Conservation (phyloP, 2,797 vertebrate genomes). For the Threskiornis aethiopicus region DNA sequence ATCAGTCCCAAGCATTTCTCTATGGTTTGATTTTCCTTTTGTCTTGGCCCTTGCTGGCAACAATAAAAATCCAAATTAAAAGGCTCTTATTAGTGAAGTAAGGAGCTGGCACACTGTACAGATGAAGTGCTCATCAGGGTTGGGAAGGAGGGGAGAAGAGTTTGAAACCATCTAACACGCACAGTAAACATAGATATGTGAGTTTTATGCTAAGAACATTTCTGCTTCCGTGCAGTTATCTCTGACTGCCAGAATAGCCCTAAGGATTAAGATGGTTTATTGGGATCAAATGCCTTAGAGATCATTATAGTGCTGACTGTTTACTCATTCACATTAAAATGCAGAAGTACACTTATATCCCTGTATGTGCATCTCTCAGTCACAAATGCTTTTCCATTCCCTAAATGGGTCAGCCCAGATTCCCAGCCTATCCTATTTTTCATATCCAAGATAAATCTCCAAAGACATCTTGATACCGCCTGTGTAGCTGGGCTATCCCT, state of each 20-base stretch:
- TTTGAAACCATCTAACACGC: conserved; percentile 6
- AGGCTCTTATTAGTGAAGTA: background rate
- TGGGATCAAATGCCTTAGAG: conserved; percentile 79
- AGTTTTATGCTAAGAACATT: conserved; percentile 76
- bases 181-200: conserved; percentile 64
- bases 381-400: conserved; percentile 6
- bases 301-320: conserved; percentile 72
- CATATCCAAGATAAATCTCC: background rate
- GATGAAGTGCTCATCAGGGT: background rate
- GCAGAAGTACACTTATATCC: background rate
- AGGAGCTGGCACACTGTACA: background rate
- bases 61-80: conserved; percentile 36
- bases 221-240: conserved; percentile 75
- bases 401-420: conserved; percentile 8
- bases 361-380: background rate
- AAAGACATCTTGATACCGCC: background rate
- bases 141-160: background rate
- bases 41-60: background rate
- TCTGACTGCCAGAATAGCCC: conserved; percentile 78
- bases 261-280: conserved; percentile 80
- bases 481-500: background rate
- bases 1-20: background rate
- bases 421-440: conserved; percentile 12
- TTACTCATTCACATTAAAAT: conserved; percentile 73
- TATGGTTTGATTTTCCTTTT: conserved; percentile 14